These are phyloP conservation scores for Philereme vetulata DNA, from an alignment of 2,888 invertebrate genomes.

Conservation along the genomic window DNA sequence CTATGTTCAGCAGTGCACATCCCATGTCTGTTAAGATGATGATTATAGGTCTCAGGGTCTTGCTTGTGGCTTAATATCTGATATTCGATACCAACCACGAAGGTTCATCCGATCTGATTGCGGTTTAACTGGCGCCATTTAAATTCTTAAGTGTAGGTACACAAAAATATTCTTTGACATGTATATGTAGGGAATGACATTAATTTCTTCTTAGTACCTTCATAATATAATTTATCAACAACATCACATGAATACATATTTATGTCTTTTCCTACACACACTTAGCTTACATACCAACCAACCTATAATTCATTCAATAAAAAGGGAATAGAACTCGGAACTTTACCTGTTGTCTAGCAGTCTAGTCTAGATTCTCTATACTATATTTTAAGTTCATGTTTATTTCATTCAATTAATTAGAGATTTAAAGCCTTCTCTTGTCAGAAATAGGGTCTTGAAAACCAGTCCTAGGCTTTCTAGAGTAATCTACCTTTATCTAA, in stretches of 20 bases:
- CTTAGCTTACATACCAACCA: no score
- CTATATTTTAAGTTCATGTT: conserved; percentile 1
- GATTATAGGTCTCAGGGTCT: not conserved
- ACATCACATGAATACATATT: no score
- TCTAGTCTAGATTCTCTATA: conserved; percentile 10
- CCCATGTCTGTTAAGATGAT: no score
- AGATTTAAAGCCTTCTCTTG: conserved; percentile 13
- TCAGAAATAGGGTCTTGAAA: conserved; percentile 22
- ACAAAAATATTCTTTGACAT: no score
- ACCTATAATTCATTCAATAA: not conserved
- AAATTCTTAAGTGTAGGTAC: conserved; percentile 3
- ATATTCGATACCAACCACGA: conserved; percentile 64
- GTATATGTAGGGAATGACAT: no score
- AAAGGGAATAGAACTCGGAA: conserved; percentile 31
- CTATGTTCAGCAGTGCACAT: no score
- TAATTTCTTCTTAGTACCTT: no score
- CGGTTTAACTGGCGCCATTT: conserved; percentile 53
- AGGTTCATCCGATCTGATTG: conserved; percentile 65
- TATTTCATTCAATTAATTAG: conserved; percentile 9
- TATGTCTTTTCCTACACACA: no score
- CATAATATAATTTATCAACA: no score
- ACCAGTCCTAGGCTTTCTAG: conserved; percentile 47
- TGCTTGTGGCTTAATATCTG: conserved; percentile 53
- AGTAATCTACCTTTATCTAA: conserved; percentile 18
- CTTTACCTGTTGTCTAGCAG: conserved; percentile 3